Evolutionary conservation across 2,888 invertebrate genomes (phyloP).

Genomic region (Amorpha juglandis): DNA sequence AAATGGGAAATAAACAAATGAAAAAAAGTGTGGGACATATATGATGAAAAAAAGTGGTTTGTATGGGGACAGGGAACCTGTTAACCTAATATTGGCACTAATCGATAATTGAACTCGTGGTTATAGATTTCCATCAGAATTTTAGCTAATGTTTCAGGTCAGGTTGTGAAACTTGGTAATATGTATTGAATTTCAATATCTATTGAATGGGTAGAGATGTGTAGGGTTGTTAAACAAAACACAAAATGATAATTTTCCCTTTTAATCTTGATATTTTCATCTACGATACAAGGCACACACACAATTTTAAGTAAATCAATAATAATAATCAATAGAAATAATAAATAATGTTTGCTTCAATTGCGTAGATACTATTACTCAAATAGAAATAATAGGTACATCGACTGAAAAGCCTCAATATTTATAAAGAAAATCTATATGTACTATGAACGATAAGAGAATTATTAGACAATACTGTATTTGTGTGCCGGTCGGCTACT

Average conservation of each 20-base stretch:
- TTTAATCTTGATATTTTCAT: constrained; percentile 86
- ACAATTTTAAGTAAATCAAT: constrained; percentile 84
- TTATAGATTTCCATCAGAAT: no score
- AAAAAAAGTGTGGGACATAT: no score
- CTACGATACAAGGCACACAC: constrained; percentile 89
- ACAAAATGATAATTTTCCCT: constrained; percentile 80
- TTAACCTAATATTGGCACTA: no score
- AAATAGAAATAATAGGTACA: constrained; percentile 59
- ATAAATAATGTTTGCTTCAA: constrained; percentile 78
- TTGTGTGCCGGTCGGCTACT: constrained; percentile 37
- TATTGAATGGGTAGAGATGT: background rate
- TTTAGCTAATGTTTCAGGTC: background rate
- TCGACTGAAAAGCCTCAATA: constrained; percentile 59
- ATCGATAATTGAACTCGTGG: no score
- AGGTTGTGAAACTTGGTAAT: background rate
- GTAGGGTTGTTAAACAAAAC: constrained; percentile 55
- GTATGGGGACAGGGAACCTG: no score
- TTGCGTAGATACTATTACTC: constrained; percentile 62
- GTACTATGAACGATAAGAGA: constrained; percentile 43
- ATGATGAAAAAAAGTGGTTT: no score
- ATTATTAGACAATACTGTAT: constrained; percentile 50
- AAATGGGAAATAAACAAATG: no score
- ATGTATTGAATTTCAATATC: background rate
- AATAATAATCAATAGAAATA: constrained; percentile 74
- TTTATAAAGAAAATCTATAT: constrained; percentile 63